A percentile compares a stretch with the other conserved stretches of the same genome.
These are phyloP conservation scores for Chrysolina americana DNA, from an alignment of 2,888 invertebrate species.

Conservation along the genomic window DNA sequence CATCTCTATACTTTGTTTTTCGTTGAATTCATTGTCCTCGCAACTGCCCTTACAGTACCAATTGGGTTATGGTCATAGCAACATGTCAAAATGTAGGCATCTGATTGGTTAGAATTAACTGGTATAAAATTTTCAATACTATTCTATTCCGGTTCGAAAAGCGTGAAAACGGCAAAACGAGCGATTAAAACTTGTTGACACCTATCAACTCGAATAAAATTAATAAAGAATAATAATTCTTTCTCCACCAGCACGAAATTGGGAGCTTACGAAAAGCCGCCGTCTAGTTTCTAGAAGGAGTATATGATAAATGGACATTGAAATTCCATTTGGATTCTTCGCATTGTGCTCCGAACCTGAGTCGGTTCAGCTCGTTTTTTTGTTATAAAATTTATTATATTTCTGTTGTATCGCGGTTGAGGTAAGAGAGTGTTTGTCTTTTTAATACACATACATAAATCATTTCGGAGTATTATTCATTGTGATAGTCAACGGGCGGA, in stretches of 20 bases:
- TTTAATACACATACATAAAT: slow-evolving; percentile 42
- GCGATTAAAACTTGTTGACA: slow-evolving; percentile 26
- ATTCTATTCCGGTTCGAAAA: not conserved
- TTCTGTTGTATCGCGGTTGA: slow-evolving; percentile 41
- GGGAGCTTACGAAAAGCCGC: slow-evolving; percentile 48
- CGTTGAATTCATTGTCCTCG: no score
- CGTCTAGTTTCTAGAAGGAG: slow-evolving; percentile 51
- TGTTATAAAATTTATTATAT: slow-evolving; percentile 47
- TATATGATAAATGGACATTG: slow-evolving; percentile 68
- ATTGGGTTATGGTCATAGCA: no score
- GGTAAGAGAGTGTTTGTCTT: slow-evolving; percentile 44
- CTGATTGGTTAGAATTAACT: no score
- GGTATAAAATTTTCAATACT: no score
- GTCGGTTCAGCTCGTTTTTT: slow-evolving; percentile 45
- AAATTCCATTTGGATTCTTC: slow-evolving; percentile 67
- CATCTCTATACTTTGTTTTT: no score
- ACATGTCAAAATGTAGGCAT: no score
- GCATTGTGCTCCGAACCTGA: slow-evolving; percentile 65
- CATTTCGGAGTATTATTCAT: slow-evolving; percentile 39
- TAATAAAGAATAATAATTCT: slow-evolving; percentile 30
- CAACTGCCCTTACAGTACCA: no score
- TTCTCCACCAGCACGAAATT: slow-evolving; percentile 22
- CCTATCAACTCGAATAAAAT: slow-evolving; percentile 16
- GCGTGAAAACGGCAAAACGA: not conserved
- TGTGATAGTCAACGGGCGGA: slow-evolving; percentile 26